Evolutionary conservation across 2,888 invertebrate species (phyloP), one percentile per base, ranked within the genome.

Genomic region (Apamea epomidion): DNA sequence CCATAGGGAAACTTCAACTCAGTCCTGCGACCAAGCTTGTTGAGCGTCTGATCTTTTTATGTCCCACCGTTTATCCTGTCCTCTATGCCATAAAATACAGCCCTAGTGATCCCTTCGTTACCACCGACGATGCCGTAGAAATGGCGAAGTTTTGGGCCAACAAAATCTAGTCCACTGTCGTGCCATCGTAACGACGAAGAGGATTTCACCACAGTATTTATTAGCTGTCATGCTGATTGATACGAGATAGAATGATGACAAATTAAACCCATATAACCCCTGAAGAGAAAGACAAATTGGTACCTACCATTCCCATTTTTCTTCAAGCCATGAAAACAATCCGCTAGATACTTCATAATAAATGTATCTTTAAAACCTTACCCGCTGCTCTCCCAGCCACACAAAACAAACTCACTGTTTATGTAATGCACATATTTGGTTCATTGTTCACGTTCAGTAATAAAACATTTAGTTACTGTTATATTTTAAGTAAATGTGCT

Each of bases 361-460:
- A 58, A 37, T 37, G 37, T 5, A 54, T 60, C 12, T 29, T 68
- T n/a, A 45, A 58, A 67, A 32, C 29, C 2, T 45, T 14, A 64
- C 16, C 3, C 78, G 81, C 83, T 62, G 2, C 16, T 76, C 16
- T 80, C 37, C 0, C 51, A 29, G 81, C 83, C 81, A 6, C 0
- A 73, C 71, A 74, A 74, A 75, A 80, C 80, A 68, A 80, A 70
- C 76, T 67, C 64, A 67, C 74, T 78, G 78, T 69, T 83, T 84
- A 84, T 81, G 77, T 87, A 87, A 85, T 83, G 79, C 87, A 82
- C 86, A 85, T 84, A 87, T 90, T 87, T 77, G 81, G 78, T 75
- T 78, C 79, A 82, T 80, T 87, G 80, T 87, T 86, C 86, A 87
- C 81, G 81, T 75, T 68, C 78, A 78, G 25, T 48, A 73, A 58